Evolutionary conservation across 92 coral and sea anemone species (phyloP).

Genomic region (Plumapathes pennacea): DNA sequence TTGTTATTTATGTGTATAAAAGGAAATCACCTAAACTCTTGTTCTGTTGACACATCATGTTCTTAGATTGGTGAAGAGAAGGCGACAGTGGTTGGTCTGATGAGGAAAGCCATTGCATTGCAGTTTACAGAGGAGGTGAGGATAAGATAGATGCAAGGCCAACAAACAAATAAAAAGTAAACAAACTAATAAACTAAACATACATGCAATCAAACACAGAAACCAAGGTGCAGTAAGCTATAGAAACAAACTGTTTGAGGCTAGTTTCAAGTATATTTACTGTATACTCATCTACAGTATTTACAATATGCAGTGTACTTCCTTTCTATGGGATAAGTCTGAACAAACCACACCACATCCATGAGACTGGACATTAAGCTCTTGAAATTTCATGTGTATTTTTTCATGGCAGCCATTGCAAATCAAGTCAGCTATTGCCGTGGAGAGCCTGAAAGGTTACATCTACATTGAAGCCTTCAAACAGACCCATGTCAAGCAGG

Average conservation of each 20-base stretch:
- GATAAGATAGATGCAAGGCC: background rate
- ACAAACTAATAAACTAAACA: no score
- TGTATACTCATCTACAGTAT: no score
- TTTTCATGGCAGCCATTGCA: constrained; percentile 70
- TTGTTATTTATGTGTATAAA: no score
- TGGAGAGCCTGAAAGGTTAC: constrained; percentile 95
- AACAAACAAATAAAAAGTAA: no score
- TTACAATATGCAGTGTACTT: background rate
- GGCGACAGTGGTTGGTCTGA: constrained; percentile 92
- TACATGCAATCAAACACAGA: no score
- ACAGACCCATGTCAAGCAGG: constrained; percentile 98
- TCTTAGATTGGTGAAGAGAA: constrained; percentile 99
- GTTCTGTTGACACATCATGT: no score
- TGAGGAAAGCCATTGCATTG: constrained; percentile 95
- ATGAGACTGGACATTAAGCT: background rate
- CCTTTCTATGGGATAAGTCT: no score
- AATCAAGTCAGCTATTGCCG: constrained; percentile 95
- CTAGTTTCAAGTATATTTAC: no score
- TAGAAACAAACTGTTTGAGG: no score
- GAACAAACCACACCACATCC: no score
- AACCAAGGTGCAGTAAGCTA: no score
- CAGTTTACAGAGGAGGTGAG: constrained; percentile 91
- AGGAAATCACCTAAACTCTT: no score
- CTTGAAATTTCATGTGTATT: background rate
- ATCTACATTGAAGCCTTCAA: constrained; percentile 95